Percentiles rank a stretch among this genome's conserved stretches.
phyloP scores from a whole-genome alignment of 2,888 invertebrate genomes.

The Punctoribates punctum region DNA sequence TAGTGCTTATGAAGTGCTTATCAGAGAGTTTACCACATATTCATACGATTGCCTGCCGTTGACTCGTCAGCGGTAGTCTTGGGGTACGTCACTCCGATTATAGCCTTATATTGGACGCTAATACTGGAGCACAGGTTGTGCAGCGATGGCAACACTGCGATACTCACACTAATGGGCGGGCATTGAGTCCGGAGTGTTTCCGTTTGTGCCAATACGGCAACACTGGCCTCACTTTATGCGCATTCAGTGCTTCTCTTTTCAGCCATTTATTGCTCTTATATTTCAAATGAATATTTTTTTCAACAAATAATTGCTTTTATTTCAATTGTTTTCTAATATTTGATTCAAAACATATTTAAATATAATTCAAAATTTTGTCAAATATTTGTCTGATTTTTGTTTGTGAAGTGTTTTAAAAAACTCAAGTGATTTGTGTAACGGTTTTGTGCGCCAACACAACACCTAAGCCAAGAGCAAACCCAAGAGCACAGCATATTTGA shows the following conservation, averaged over 20 bases:
- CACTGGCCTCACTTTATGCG: slow-evolving; percentile 11
- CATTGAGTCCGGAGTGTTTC: slow-evolving; percentile 34
- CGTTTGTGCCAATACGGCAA: slow-evolving; percentile 28
- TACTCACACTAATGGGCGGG: slow-evolving; percentile 10
- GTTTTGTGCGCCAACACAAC: slow-evolving; percentile 2
- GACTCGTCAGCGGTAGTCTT: neutral
- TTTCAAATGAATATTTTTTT: neutral
- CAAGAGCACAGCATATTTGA: too few species aligned
- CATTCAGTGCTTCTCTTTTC: neutral
- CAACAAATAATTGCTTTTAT: neutral
- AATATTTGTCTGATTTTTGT: neutral
- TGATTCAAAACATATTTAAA: too few species aligned
- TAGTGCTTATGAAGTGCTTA: neutral
- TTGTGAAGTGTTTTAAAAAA: neutral
- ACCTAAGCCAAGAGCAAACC: neutral
- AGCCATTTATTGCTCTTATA: neutral
- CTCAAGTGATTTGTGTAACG: slow-evolving; percentile 3
- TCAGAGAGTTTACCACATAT: neutral
- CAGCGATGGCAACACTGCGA: slow-evolving; percentile 27
- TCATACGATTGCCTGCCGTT: neutral
- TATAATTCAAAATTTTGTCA: too few species aligned
- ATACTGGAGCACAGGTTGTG: neutral
- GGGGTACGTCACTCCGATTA: slow-evolving; percentile 4
- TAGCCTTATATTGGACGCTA: neutral
- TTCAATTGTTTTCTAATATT: too few species aligned